phyloP scores from a whole-genome alignment of 2,113 vertebrate genomes.

The Otus sunia region DNA sequence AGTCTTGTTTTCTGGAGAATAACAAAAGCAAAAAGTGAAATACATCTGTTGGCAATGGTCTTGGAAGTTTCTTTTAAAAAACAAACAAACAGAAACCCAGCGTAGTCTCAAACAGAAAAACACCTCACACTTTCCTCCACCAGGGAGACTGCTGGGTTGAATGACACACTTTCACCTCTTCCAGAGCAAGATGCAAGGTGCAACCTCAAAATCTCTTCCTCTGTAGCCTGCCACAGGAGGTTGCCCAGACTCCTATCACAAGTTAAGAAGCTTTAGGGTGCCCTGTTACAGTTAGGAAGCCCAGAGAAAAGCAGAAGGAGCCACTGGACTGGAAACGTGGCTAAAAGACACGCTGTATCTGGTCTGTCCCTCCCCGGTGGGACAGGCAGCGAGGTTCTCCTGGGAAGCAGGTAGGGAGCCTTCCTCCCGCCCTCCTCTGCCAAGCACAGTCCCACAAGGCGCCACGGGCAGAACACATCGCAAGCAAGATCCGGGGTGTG shows the following conservation, averaged over 20 bases:
- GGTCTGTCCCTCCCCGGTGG: background rate
- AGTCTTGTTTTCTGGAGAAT: background rate
- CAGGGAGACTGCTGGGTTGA: background rate
- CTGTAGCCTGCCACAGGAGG: background rate
- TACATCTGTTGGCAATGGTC: background rate
- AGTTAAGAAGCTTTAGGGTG: background rate
- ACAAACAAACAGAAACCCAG: background rate
- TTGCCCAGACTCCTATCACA: background rate
- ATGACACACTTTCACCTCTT: rapidly evolving
- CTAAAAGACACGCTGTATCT: background rate
- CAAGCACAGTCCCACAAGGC: background rate
- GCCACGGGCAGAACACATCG: background rate
- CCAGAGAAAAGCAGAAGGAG: background rate
- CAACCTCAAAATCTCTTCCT: background rate
- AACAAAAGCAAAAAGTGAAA: background rate
- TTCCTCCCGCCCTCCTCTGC: background rate
- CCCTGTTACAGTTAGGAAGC: too few species aligned
- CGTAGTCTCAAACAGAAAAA: background rate
- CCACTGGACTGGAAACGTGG: rapidly evolving
- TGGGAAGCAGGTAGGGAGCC: background rate
- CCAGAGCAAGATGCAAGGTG: background rate
- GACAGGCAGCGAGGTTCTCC: background rate
- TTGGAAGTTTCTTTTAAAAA: background rate
- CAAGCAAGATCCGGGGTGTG: background rate
- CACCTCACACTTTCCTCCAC: background rate